Base-by-base conservation (phyloP, 1,140 invertebrate genomes). In the Drosophila biarmipes region DNA sequence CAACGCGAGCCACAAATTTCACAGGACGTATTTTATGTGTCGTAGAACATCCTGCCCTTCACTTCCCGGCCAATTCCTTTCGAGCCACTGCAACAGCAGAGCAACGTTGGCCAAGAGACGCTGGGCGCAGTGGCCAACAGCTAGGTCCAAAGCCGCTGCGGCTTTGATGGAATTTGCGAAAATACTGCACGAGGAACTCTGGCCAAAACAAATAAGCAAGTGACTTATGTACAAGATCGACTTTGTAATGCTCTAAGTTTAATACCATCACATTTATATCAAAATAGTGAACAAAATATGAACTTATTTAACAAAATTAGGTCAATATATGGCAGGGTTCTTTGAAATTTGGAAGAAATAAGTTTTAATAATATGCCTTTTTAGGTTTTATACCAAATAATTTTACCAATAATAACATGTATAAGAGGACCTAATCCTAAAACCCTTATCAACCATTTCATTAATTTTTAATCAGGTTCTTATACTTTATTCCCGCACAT, bases 131-230 rank as follows among this genome's bases (percentile, higher is more conserved):
- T 45, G 73, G 57, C 34, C 48, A 74, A 27, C 51, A 38, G 45
- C 59, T 42, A 58, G 46, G 67, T 67, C 45, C 63, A 48, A 51
- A 68, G 61, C 57, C 61, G 56, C 64, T 58, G 38, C 56, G 49
- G 63, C 73, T 77, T 73, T 81, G 68, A 80, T 58, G 68, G 81
- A 78, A 85, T 85, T 86, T 86, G 31, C 37, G 56, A 66, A 71
- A 71, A 63, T 38, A 54, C 51, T 57, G 7, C 48, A 63, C 66
- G 19, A 35, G 19, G 57, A 45, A 53, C 43, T 42, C 38, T 45
- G 37, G 48, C 15, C 40, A 59, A 49, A 58, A 49, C 29, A 72
- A 57, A 43, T 69, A 49, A 35, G 17, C 24, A 17, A 43, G 17
- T 10, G 21, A 24, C 37, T 15, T 42, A 19, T 2, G 17, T 11